Conservation (phyloP, 2,888 invertebrate genomes). For the Clanis bilineata region DNA sequence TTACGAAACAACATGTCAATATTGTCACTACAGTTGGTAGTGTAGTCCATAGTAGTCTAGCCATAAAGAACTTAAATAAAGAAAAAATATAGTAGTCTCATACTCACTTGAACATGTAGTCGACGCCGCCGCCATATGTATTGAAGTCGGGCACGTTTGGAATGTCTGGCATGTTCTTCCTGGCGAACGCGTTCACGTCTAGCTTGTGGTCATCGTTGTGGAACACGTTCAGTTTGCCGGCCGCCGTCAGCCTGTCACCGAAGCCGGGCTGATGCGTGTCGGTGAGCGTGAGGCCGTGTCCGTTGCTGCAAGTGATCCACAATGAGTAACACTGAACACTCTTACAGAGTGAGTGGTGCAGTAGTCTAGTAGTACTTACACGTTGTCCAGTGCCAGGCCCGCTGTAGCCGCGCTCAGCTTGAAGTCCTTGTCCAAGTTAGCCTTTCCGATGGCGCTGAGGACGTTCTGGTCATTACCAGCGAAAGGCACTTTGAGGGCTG, state of each 20-base stretch:
- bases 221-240: constrained; percentile 44
- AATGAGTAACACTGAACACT: background rate
- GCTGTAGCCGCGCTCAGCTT: constrained; percentile 36
- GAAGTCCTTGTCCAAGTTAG: constrained; percentile 28
- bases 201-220: constrained; percentile 45
- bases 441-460: constrained; percentile 44
- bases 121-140: constrained; percentile 52
- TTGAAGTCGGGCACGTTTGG: constrained; percentile 52
- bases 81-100: background rate
- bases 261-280: constrained; percentile 44
- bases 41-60: no score
- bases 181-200: constrained; percentile 52
- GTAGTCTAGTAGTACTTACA: constrained; percentile 40
- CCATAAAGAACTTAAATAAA: no score
- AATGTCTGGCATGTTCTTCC: constrained; percentile 47
- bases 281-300: constrained; percentile 46
- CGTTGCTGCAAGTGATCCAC: constrained; percentile 38
- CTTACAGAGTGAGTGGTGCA: background rate
- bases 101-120: constrained; percentile 40
- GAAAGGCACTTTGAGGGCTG: constrained; percentile 39
- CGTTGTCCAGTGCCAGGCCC: constrained; percentile 50
- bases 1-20: background rate
- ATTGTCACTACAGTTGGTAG: background rate
- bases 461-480: constrained; percentile 37
- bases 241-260: constrained; percentile 44